A percentile compares a stretch with the other conserved stretches of the same genome.
Conservation (phyloP, 1,140 invertebrate genomes). For the Daktulosphaira vitifoliae region DNA sequence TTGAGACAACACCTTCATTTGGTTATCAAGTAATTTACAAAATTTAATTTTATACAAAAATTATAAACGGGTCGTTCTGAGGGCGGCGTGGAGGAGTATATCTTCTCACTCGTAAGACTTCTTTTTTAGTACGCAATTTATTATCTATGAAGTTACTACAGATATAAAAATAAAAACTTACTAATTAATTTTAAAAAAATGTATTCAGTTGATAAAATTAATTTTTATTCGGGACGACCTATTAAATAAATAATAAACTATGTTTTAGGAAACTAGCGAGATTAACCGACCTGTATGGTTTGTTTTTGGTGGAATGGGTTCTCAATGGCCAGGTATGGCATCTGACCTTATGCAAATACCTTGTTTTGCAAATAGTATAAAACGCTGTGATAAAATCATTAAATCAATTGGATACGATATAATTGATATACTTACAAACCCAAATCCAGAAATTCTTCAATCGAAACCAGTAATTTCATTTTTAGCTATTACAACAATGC, state of each 20-base stretch:
- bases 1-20: slow-evolving; percentile 19
- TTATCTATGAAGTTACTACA: no score
- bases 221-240: background rate
- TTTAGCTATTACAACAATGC: slow-evolving; percentile 65
- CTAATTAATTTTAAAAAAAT: no score
- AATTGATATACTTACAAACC: slow-evolving; percentile 51
- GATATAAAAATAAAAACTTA: no score
- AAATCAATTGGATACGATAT: slow-evolving; percentile 52
- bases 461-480: slow-evolving; percentile 53
- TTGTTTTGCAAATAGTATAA: slow-evolving; percentile 55
- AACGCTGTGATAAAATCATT: slow-evolving; percentile 49
- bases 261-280: slow-evolving; percentile 35
- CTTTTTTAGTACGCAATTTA: no score
- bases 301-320: slow-evolving; percentile 62
- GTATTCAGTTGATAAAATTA: no score
- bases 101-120: no score
- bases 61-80: no score
- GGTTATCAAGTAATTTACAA: slow-evolving; percentile 40
- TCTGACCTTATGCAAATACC: slow-evolving; percentile 52
- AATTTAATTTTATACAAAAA: no score
- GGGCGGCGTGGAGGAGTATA: no score
- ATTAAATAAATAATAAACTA: slow-evolving; percentile 30
- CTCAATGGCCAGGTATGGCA: slow-evolving; percentile 61
- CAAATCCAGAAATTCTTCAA: slow-evolving; percentile 49
- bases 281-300: slow-evolving; percentile 51